Conservation (phyloP, 1,140 invertebrate species). For the Drosophila pruinosa region DNA sequence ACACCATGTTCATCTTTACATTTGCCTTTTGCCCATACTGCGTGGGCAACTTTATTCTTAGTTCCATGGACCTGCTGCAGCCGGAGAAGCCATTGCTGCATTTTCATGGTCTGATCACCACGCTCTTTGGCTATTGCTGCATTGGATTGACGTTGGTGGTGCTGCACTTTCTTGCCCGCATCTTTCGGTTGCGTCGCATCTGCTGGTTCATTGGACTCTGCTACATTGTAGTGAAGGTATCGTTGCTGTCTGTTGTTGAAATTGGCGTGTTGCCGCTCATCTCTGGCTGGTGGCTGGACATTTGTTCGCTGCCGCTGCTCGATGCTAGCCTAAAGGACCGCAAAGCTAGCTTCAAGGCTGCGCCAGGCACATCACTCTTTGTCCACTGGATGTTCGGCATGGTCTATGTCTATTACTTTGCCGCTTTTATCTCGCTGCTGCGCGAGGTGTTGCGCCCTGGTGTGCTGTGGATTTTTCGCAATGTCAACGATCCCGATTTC, state of each 20-base stretch:
- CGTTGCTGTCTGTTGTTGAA: constrained; percentile 95
- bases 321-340: constrained; percentile 95
- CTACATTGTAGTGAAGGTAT: constrained; percentile 99
- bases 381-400: constrained; percentile 99
- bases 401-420: constrained; percentile 99
- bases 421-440: constrained; percentile 93
- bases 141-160: constrained; percentile 93
- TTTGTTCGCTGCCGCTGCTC: constrained; percentile 97
- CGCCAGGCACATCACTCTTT: constrained; percentile 98
- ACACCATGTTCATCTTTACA: constrained; percentile 97
- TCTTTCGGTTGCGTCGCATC: constrained; percentile 91
- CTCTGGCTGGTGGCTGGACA: constrained; percentile 99
- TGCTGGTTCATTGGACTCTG: constrained; percentile 95
- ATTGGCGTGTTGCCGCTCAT: constrained; percentile 98
- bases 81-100: constrained; percentile 89
- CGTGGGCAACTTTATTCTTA: constrained; percentile 93
- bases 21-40: constrained; percentile 98
- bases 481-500: constrained; percentile 99
- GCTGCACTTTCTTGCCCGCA: constrained; percentile 90
- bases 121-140: constrained; percentile 95
- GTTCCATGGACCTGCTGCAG: constrained; percentile 89
- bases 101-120: constrained; percentile 96
- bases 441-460: constrained; percentile 97
- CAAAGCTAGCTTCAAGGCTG: constrained; percentile 92
- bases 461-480: constrained; percentile 97